Conservation (phyloP, 1,140 invertebrate genomes). For the Lepidurus packardi region DNA sequence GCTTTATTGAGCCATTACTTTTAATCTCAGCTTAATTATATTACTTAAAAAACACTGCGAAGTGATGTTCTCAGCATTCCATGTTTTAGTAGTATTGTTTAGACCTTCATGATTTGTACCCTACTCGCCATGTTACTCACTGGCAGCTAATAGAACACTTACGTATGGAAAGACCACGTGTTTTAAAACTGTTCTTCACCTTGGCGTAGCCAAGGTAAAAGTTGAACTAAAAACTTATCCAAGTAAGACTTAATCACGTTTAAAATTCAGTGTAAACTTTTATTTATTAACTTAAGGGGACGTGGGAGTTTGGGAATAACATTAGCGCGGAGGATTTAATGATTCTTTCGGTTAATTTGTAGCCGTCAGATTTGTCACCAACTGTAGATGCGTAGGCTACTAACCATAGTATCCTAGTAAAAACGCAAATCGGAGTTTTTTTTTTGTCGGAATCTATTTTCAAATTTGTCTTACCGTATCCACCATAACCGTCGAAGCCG, state of each 20-base stretch:
- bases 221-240: no score
- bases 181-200: no score
- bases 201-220: no score
- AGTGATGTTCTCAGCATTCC: conserved; percentile 11
- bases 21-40: conserved; percentile 8
- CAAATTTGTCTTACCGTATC: background rate
- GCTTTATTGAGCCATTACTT: conserved; percentile 18
- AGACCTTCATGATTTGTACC: conserved; percentile 4
- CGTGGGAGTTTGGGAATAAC: background rate
- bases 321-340: background rate
- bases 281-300: background rate
- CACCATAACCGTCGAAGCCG: background rate
- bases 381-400: background rate
- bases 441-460: background rate
- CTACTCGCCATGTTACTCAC: background rate
- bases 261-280: background rate
- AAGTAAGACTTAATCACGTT: no score
- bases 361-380: background rate
- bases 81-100: background rate
- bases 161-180: background rate
- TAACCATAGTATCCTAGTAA: background rate
- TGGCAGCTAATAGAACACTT: conserved; percentile 13
- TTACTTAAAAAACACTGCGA: conserved; percentile 10
- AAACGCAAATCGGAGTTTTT: background rate
- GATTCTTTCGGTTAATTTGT: background rate